Percentiles rank a stretch among this genome's conserved stretches.
These are phyloP conservation scores for Actinostola sp. DNA, from an alignment of 92 coral and sea anemone species.

Conservation along the genomic window DNA sequence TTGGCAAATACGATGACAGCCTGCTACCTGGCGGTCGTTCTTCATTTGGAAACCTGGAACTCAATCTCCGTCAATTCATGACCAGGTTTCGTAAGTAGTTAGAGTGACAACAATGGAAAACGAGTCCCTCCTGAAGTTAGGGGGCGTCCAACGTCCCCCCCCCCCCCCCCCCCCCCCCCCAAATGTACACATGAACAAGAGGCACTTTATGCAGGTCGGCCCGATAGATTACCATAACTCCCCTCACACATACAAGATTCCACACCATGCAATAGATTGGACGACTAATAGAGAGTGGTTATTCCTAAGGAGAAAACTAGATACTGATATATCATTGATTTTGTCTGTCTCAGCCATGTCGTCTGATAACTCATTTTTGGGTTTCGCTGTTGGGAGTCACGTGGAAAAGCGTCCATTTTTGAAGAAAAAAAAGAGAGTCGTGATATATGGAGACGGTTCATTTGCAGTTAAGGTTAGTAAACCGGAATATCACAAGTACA, in stretches of 20 bases:
- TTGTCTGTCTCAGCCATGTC: slow-evolving; percentile 42
- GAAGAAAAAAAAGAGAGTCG: slow-evolving; percentile 51
- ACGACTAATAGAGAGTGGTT: too few species aligned
- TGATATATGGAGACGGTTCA: slow-evolving; percentile 48
- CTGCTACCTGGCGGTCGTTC: slow-evolving; percentile 64
- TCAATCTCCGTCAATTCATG: slow-evolving; percentile 74
- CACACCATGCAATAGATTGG: too few species aligned
- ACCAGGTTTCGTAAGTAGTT: slow-evolving; percentile 80
- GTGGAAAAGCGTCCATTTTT: slow-evolving; percentile 32
- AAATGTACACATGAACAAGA: too few species aligned
- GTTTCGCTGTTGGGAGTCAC: slow-evolving; percentile 60
- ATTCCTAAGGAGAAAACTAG: too few species aligned
- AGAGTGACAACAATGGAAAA: not conserved
- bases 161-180: not conserved
- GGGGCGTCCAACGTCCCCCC: too few species aligned
- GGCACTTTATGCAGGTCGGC: too few species aligned
- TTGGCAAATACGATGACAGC: slow-evolving; percentile 42
- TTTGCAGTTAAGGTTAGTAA: slow-evolving; percentile 30
- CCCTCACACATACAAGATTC: too few species aligned
- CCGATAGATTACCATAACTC: too few species aligned
- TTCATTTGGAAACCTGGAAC: slow-evolving; percentile 59
- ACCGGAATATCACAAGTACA: too few species aligned
- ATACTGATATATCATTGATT: not conserved
- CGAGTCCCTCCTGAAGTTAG: too few species aligned
- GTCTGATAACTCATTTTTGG: slow-evolving; percentile 81